Conservation (phyloP, 2,888 invertebrate genomes). For the Abrostola tripartita region DNA sequence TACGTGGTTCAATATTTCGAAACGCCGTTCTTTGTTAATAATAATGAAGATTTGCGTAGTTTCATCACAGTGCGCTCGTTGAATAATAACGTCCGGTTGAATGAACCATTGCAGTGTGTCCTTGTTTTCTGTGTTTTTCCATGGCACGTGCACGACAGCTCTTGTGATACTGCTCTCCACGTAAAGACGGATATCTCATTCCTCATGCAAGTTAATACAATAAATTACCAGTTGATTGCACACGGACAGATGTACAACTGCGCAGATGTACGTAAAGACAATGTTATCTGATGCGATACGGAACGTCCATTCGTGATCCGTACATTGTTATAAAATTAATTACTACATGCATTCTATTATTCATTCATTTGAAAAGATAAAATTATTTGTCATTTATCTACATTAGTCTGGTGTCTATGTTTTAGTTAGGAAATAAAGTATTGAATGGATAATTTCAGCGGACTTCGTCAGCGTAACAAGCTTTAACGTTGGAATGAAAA, state of each 20-base stretch:
- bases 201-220: slow-evolving; percentile 70
- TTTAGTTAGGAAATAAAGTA: too few species aligned
- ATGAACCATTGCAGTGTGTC: slow-evolving; percentile 87
- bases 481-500: too few species aligned
- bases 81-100: slow-evolving; percentile 87
- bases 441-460: too few species aligned
- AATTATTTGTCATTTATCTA: neutral
- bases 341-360: slow-evolving; percentile 21
- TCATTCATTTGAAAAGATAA: slow-evolving; percentile 9
- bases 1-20: slow-evolving; percentile 81
- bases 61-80: slow-evolving; percentile 86
- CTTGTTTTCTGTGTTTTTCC: slow-evolving; percentile 88
- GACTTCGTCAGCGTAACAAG: too few species aligned
- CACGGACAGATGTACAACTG: slow-evolving; percentile 64
- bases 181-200: slow-evolving; percentile 66
- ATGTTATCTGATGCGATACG: slow-evolving; percentile 35
- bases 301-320: slow-evolving; percentile 39
- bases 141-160: slow-evolving; percentile 76
- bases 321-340: slow-evolving; percentile 28
- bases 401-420: neutral
- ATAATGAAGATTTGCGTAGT: slow-evolving; percentile 84
- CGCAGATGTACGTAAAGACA: slow-evolving; percentile 62
- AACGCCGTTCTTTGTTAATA: slow-evolving; percentile 82
- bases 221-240: slow-evolving; percentile 68
- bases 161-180: slow-evolving; percentile 62